Evolutionary conservation across 2,113 vertebrate genomes (phyloP), one percentile per base, ranked within the genome.

Genomic region (Xyliphius kryptos): DNA sequence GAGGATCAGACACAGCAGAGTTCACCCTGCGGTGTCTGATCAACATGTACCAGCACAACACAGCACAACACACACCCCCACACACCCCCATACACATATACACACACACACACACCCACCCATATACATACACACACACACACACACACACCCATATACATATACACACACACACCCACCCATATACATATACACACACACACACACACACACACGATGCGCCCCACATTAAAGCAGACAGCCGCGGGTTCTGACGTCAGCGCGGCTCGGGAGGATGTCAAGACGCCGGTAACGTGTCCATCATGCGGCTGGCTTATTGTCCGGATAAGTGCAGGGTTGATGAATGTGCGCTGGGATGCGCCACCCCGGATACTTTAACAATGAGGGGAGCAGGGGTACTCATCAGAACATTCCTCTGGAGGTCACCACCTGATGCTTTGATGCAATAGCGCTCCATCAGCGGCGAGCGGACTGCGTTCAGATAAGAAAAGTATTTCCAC

Each of bases 161-260:
- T n/a, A n/a, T n/a, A n/a, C n/a, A n/a, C n/a, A n/a, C n/a, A n/a
- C n/a, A n/a, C n/a, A n/a, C n/a, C n/a, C n/a, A n/a, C n/a, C n/a
- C n/a, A n/a, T n/a, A n/a, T n/a, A n/a, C n/a, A n/a, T n/a, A n/a
- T n/a, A n/a, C n/a, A n/a, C n/a, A n/a, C n/a, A n/a, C n/a, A n/a
- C n/a, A n/a, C n/a, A n/a, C n/a, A n/a, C n/a, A n/a, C n/a, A n/a
- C n/a, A n/a, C n/a, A n/a, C n/a, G n/a, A n/a, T n/a, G n/a, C n/a
- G n/a, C n/a, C n/a, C n/a, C n/a, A n/a, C n/a, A 55, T 65, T 72
- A 67, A 54, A 66, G 73, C 77, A 61, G 53, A 63, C 52, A 55
- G 26, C 73, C 20, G 52, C 19, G 26, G 61, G 15, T 56, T 63
- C 46, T 61, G 67, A 78, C 40, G 26, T 32, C 54, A 61, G 15